Base-by-base conservation (phyloP, 2,113 vertebrate genomes). In the Nestor notabilis region DNA sequence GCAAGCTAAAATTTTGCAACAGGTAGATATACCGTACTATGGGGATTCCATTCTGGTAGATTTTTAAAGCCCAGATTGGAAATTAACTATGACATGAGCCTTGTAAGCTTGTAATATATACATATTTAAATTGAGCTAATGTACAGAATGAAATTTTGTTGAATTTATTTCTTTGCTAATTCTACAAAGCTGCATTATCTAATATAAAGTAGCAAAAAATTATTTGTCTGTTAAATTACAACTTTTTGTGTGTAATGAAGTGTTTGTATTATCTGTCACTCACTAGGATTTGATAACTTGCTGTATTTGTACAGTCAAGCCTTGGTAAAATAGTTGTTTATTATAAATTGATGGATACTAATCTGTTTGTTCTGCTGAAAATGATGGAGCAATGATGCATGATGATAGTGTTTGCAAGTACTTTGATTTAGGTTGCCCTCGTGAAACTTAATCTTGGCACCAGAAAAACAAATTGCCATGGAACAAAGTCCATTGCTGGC, bases 401-500 rank as follows among this genome's bases (percentile, higher is more conserved):
- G 97, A 94, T 10, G 33, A 82, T 93, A 95, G 95, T 96, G 43
- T 97, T 94, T 95, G 60, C 95, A 95, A 97, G 90, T 91, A 74
- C 95, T 93, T 76, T 86, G 93, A 89, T 96, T 98, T 47, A 70
- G 87, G 91, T 97, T 97, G 83, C 76, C 49, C 68, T 95, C 1
- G 56, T 96, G 84, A 96, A 89, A 96, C 84, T 97, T 97, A 70
- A 72, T 15, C 68, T 83, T 94, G 78, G 61, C 94, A 82, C 69
- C 97, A 96, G 91, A 93, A 95, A 90, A 92, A 74, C 70, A 96
- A 95, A 90, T 89, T 94, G 91, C 96, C 61, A 75, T 90, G 91
- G 96, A 97, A 95, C 96, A 96, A 95, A 97, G 97, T 97, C 98
- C 96, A 93, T 98, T 98, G 98, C 98, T 96, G 96, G 97, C 97